These are phyloP conservation scores for Dascyllus trimaculatus DNA, from an alignment of 2,113 vertebrate species.

Conservation along the genomic window DNA sequence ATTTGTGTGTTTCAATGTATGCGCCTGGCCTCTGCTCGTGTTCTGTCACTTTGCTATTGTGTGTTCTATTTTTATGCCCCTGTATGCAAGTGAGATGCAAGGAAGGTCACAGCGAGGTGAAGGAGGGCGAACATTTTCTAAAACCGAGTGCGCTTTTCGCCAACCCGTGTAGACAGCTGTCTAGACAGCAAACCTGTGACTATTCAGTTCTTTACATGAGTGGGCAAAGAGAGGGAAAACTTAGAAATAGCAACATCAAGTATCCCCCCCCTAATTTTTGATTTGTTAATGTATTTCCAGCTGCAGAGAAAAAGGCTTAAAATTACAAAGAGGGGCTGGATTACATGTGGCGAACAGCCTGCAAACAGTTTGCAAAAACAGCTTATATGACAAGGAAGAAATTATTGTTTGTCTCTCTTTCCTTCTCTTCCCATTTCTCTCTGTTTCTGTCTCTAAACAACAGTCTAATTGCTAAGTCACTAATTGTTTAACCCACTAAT, in stretches of 20 bases:
- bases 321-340: background rate
- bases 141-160: conserved; percentile 7
- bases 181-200: conserved; percentile 47
- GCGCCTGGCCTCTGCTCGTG: background rate
- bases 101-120: conserved; percentile 20
- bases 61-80: conserved; percentile 15
- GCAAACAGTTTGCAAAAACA: background rate
- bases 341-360: conserved; percentile 4
- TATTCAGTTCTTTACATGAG: conserved; percentile 18
- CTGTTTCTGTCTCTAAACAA: conserved; percentile 30
- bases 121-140: conserved; percentile 1
- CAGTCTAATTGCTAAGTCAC: conserved; percentile 32
- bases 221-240: conserved; percentile 1
- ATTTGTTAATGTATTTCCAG: conserved; percentile 2
- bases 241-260: conserved; percentile 9
- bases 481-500: conserved; percentile 39
- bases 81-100: conserved; percentile 12
- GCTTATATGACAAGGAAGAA: background rate
- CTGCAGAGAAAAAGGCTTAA: conserved; percentile 10
- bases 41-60: background rate
- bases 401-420: conserved; percentile 11
- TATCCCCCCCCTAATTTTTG: conserved; percentile 11
- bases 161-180: conserved; percentile 29
- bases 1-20: conserved; percentile 8
- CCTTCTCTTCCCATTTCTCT: background rate